phyloP scores from a whole-genome alignment of 2,888 invertebrate species.

The Protophormia terraenovae region DNA sequence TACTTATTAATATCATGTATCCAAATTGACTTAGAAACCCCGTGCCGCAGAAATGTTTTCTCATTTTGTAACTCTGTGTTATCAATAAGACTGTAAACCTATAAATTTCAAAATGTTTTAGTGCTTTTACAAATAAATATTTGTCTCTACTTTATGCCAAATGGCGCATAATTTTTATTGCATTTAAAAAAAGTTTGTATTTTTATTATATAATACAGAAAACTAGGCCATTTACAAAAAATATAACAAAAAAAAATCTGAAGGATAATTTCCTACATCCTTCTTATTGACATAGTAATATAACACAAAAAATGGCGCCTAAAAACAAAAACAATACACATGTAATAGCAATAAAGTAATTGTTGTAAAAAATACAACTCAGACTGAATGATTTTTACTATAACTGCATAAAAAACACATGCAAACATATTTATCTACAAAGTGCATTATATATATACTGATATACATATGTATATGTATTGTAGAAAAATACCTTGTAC shows the following conservation, averaged over 20 bases:
- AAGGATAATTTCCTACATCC: conserved; percentile 34
- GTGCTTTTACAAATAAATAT: background rate
- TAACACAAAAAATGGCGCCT: conserved; percentile 32
- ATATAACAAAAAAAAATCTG: background rate
- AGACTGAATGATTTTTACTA: conserved; percentile 18
- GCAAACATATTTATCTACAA: too few species aligned
- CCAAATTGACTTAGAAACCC: too few species aligned
- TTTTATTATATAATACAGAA: background rate
- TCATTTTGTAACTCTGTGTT: too few species aligned
- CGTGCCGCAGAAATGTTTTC: too few species aligned
- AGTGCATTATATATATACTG: background rate
- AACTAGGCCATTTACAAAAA: conserved; percentile 38
- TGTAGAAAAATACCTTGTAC: conserved; percentile 10
- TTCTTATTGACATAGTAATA: conserved; percentile 13
- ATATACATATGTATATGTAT: background rate
- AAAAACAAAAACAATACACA: conserved; percentile 5
- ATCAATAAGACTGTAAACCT: too few species aligned
- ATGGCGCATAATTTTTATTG: background rate
- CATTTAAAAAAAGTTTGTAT: too few species aligned
- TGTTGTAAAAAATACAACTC: conserved; percentile 3
- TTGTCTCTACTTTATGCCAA: background rate
- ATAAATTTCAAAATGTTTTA: background rate
- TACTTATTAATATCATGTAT: too few species aligned
- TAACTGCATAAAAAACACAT: too few species aligned
- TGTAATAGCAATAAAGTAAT: background rate